Evolutionary conservation across 2,797 vertebrate genomes (phyloP).

Genomic region (Chrosomus eos): DNA sequence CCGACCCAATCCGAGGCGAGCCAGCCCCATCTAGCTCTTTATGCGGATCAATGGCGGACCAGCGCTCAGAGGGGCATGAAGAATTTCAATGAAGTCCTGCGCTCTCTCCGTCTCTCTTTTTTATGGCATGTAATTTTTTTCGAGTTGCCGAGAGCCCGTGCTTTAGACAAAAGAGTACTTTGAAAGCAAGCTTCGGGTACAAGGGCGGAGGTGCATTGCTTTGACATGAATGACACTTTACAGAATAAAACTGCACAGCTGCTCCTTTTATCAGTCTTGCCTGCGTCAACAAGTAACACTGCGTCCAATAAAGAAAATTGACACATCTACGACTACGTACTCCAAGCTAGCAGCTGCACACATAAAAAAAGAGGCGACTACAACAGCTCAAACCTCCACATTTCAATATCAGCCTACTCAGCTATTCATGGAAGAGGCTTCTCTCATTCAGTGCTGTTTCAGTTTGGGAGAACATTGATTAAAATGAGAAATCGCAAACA

Average conservation of each 20-base stretch:
- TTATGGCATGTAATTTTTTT: slow-evolving; percentile 22
- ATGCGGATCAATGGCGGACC: slow-evolving; percentile 46
- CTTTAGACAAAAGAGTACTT: slow-evolving; percentile 61
- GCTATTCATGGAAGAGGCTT: slow-evolving; percentile 71
- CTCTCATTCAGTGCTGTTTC: slow-evolving; percentile 67
- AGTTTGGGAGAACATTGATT: slow-evolving; percentile 76
- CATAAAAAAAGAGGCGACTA: slow-evolving; percentile 64
- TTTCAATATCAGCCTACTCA: slow-evolving; percentile 77
- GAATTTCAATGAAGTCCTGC: slow-evolving; percentile 55
- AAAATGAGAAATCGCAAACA: slow-evolving; percentile 76
- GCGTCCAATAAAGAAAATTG: slow-evolving; percentile 68
- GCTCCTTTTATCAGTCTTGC: slow-evolving; percentile 74
- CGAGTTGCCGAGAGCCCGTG: slow-evolving; percentile 36
- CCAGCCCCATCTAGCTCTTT: slow-evolving; percentile 30
- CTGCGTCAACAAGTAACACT: slow-evolving; percentile 69
- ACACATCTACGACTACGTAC: slow-evolving; percentile 67
- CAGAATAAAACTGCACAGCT: slow-evolving; percentile 75
- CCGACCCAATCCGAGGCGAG: slow-evolving; percentile 26
- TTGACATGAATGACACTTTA: slow-evolving; percentile 71
- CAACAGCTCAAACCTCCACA: slow-evolving; percentile 67
- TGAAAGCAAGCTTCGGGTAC: slow-evolving; percentile 60
- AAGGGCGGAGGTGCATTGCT: slow-evolving; percentile 62
- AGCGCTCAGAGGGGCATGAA: slow-evolving; percentile 24
- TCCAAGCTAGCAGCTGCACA: slow-evolving; percentile 58
- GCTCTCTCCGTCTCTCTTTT: slow-evolving; percentile 17